These are phyloP conservation scores for Drosophila leontia DNA, from an alignment of 1,140 invertebrate species.

Conservation along the genomic window DNA sequence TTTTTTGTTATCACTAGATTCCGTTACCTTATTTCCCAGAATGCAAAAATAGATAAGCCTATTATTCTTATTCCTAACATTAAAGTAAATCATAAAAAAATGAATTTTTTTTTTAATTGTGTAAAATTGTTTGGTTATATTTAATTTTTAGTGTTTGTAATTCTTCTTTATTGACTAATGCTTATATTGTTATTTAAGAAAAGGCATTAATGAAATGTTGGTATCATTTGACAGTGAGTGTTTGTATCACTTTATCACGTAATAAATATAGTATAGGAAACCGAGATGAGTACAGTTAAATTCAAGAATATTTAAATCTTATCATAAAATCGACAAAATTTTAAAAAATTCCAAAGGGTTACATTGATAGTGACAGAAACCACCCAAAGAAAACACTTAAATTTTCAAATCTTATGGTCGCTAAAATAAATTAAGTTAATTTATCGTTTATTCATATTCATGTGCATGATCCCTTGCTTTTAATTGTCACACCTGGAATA, in stretches of 20 bases:
- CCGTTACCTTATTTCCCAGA: not conserved
- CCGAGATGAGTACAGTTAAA: not conserved
- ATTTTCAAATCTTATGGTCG: not conserved
- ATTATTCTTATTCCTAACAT: too few species aligned
- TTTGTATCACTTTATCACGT: conserved; percentile 14
- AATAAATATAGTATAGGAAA: conserved; percentile 10
- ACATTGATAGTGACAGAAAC: not conserved
- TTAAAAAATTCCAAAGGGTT: not conserved
- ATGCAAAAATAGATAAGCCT: not conserved
- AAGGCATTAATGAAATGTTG: not conserved
- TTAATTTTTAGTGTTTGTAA: not conserved
- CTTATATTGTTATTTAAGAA: not conserved
- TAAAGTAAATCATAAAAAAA: too few species aligned
- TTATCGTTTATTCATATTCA: conserved; percentile 25
- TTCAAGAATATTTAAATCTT: not conserved
- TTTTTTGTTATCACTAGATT: not conserved
- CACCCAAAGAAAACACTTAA: not conserved
- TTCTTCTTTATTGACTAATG: not conserved
- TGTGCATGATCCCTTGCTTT: conserved; percentile 76
- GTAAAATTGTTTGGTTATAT: not conserved
- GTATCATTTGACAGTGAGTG: not conserved
- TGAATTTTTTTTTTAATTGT: too few species aligned
- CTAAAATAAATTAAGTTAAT: conserved; percentile 31
- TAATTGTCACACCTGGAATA: conserved; percentile 74
- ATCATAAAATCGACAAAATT: not conserved